Percentiles rank a stretch among this genome's conserved stretches.
These are phyloP conservation scores for Neogobius melanostomus DNA, from an alignment of 2,113 vertebrate species.

Conservation along the genomic window DNA sequence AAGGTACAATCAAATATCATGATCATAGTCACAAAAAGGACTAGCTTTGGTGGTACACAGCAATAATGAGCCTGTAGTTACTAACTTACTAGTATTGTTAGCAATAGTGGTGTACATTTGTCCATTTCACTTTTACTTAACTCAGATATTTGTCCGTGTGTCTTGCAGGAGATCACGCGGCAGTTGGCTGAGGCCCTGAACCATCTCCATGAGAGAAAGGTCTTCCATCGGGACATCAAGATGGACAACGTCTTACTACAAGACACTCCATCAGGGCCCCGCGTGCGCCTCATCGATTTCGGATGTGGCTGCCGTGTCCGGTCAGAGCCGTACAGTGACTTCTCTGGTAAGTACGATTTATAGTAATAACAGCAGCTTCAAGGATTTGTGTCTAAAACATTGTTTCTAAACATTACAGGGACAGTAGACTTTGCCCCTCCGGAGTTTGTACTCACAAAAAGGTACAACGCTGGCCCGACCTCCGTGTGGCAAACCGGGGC, in stretches of 20 bases:
- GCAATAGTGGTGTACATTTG: not conserved
- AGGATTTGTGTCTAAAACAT: not conserved
- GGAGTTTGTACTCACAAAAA: not conserved
- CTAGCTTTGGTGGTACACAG: not conserved
- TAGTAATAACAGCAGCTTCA: not conserved
- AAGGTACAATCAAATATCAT: not conserved
- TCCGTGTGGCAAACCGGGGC: not conserved
- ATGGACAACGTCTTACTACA: not conserved
- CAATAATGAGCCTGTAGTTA: not conserved
- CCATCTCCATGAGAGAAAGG: not conserved
- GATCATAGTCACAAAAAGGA: not conserved
- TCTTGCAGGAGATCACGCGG: not conserved
- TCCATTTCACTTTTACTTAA: not conserved
- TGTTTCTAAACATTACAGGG: not conserved
- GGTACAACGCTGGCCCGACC: not conserved
- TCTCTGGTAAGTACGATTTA: not conserved
- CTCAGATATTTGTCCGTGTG: not conserved
- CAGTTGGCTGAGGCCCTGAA: not conserved
- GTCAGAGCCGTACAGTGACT: not conserved
- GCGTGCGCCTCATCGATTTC: not conserved
- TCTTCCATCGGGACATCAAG: not conserved
- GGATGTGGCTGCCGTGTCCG: not conserved
- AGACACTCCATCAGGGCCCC: not conserved
- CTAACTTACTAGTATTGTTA: not conserved
- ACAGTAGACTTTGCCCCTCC: not conserved